Conservation (phyloP, 2,113 vertebrate genomes). For the Urocynchramus pylzowi region DNA sequence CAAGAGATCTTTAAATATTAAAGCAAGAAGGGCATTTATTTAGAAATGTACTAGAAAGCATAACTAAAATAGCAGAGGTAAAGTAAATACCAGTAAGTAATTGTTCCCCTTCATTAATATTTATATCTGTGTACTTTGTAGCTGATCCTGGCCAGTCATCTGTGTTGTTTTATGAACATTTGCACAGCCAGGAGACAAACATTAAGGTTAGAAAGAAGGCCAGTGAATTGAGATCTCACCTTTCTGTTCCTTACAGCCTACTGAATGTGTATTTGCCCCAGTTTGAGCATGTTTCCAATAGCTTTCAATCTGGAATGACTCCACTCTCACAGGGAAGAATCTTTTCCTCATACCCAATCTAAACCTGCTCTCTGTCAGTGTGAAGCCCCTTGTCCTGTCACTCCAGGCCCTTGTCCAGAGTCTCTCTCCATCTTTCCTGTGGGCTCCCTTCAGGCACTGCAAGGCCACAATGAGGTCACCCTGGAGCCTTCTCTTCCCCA, state of each 20-base stretch:
- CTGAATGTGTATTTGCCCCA: not conserved
- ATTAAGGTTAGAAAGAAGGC: not conserved
- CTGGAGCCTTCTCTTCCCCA: not conserved
- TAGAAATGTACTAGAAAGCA: not conserved
- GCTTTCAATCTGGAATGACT: not conserved
- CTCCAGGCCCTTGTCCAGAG: not conserved
- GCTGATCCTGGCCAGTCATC: not conserved
- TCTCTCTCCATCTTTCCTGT: not conserved
- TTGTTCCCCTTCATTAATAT: not conserved
- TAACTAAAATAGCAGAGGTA: not conserved
- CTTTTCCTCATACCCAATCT: not conserved
- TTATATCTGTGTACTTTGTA: not conserved
- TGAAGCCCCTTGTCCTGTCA: not conserved
- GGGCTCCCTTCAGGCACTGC: not conserved
- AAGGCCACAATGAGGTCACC: not conserved
- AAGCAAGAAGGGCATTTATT: not conserved
- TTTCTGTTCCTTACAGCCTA: not conserved
- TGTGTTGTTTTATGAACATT: not conserved
- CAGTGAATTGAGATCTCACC: not conserved
- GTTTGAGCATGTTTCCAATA: not conserved
- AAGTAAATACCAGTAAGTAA: not conserved
- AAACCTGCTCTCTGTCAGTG: fast-evolving
- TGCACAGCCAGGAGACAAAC: not conserved
- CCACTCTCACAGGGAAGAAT: not conserved
- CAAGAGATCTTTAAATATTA: not conserved